These are phyloP conservation scores for Hylaeus anthracinus DNA, from an alignment of 1,140 invertebrate genomes.

Conservation along the genomic window DNA sequence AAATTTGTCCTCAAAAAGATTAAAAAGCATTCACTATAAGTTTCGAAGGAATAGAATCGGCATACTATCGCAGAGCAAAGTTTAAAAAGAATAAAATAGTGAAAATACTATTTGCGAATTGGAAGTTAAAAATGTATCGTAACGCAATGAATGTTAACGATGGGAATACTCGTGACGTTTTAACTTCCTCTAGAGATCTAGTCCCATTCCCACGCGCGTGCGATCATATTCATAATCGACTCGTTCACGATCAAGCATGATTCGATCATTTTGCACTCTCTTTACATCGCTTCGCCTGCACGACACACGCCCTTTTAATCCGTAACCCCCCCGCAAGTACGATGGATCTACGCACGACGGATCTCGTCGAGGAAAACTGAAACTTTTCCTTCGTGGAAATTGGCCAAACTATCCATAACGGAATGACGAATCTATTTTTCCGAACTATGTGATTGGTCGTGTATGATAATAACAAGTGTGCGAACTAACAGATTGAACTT, in stretches of 20 bases:
- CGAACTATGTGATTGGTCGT: not conserved
- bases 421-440: not conserved
- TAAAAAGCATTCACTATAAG: no score
- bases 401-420: not conserved
- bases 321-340: constrained; percentile 35
- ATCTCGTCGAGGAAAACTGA: not conserved
- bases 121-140: no score
- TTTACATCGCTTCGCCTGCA: constrained; percentile 54
- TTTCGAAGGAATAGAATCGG: no score
- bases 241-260: constrained; percentile 56
- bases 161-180: not conserved
- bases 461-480: not conserved
- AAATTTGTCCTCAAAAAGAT: no score
- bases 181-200: constrained; percentile 39
- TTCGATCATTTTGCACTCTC: constrained; percentile 54
- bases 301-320: constrained; percentile 46
- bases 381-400: not conserved
- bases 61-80: no score
- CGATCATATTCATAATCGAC: constrained; percentile 18
- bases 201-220: constrained; percentile 3
- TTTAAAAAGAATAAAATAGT: no score
- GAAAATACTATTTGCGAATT: no score
- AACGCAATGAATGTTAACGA: not conserved
- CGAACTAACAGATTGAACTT: constrained; percentile 20
- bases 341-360: not conserved